Evolutionary conservation across 2,888 invertebrate genomes (phyloP), one percentile per base, ranked within the genome.

Genomic region (Lamellibrachia satsuma): DNA sequence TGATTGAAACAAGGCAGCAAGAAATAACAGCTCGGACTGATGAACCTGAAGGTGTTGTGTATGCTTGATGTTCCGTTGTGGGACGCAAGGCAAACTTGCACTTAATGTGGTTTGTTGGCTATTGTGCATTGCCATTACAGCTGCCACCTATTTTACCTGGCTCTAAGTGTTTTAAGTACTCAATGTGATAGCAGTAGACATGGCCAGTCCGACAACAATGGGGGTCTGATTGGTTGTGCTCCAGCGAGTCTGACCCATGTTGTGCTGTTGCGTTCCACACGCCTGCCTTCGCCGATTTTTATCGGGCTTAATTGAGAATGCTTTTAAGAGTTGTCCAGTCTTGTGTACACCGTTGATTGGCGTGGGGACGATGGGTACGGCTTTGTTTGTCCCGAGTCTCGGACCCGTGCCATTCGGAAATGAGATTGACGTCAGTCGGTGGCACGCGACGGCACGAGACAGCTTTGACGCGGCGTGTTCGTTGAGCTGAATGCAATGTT

Each of bases 261-360:
- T 75, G 75, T 75, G 75, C 22, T 6, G 75, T 75, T 22, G 75
- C 75, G 75, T 22, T 22, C 75, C 75, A 75, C 22, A n/a, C 75
- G 75, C 4, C 75, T 11, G 75, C 75, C 22, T 15, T 22, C 75
- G 75, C 75, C 15, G 75, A 75, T 75, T 75, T 75, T 75, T 75
- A 75, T 75, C 75, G 75, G 75, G 75, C 75, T 75, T 75, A 75
- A 75, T 75, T 75, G 75, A 75, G 75, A 75, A 75, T 75, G 75
- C 75, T 75, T 75, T 75, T 75, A 75, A 22, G 75, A 75, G 75
- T n/a, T 2, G 75, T 11, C 75, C 75, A 75, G 75, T 75, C 75
- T 15, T 75, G 75, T 75, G 75, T 22, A n/a, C 75, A 15, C 75
- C 6, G 75, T n/a, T 75, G 75, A 75, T 75, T 75, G 75, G 75